These are phyloP conservation scores for Anarrhichthys ocellatus DNA, from an alignment of 2,113 vertebrate genomes.

Conservation along the genomic window DNA sequence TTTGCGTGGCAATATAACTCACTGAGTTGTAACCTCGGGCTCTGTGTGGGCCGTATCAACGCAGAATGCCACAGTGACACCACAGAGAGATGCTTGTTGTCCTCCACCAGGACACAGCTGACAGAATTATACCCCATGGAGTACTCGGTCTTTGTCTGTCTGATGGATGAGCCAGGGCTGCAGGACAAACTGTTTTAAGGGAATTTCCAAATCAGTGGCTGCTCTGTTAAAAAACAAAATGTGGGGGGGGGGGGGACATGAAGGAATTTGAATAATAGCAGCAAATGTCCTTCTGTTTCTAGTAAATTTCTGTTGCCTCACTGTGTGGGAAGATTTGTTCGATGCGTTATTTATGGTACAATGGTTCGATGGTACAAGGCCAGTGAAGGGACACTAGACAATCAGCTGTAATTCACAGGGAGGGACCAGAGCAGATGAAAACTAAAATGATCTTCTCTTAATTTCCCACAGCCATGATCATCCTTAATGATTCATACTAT, in stretches of 20 bases:
- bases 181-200: constrained; percentile 28
- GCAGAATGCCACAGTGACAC: constrained; percentile 36
- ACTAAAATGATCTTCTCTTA: constrained; percentile 60
- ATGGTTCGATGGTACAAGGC: background rate
- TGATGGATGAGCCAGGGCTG: constrained; percentile 56
- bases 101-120: constrained; percentile 46
- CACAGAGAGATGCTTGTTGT: constrained; percentile 43
- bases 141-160: constrained; percentile 51
- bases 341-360: constrained; percentile 18
- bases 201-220: constrained; percentile 20
- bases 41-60: constrained; percentile 12
- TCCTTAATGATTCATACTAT: constrained; percentile 65
- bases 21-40: constrained; percentile 42
- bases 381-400: constrained; percentile 11
- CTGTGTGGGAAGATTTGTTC: constrained; percentile 23
- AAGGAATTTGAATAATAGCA: constrained; percentile 17
- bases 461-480: constrained; percentile 61
- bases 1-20: constrained; percentile 27
- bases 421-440: constrained; percentile 39
- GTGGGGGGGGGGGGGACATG: background rate
- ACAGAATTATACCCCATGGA: constrained; percentile 55
- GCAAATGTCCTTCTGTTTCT: constrained; percentile 20
- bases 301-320: background rate
- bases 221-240: background rate
- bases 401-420: constrained; percentile 34